Evolutionary conservation across 2,888 invertebrate genomes (phyloP).

Genomic region (Nebria brevicollis): DNA sequence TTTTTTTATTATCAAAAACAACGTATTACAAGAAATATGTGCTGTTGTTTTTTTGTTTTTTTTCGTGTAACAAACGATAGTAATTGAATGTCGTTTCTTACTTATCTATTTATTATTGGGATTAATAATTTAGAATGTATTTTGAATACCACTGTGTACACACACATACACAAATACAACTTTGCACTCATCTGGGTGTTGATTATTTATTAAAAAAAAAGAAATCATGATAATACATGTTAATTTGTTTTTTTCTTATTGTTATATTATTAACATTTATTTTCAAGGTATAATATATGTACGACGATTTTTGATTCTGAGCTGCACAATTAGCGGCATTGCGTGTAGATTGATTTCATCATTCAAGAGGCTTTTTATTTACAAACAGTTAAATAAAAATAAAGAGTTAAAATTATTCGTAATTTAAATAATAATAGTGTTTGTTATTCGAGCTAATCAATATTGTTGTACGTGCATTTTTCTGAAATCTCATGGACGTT

Average conservation of each 20-base stretch:
- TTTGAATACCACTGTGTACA: constrained; percentile 14
- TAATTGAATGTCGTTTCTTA: background rate
- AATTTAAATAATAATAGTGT: constrained; percentile 4
- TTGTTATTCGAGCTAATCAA: constrained; percentile 24
- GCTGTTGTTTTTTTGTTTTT: background rate
- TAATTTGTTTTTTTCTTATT: constrained; percentile 48
- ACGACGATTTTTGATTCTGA: constrained; percentile 45
- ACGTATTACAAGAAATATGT: background rate
- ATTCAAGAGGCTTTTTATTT: constrained; percentile 55
- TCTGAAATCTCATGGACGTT: background rate
- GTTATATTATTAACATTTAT: constrained; percentile 54
- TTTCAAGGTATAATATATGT: constrained; percentile 57
- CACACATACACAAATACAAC: constrained; percentile 26
- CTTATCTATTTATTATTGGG: background rate
- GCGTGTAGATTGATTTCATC: constrained; percentile 62
- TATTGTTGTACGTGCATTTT: background rate
- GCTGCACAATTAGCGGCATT: constrained; percentile 58
- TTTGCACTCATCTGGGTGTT: constrained; percentile 28
- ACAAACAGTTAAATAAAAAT: constrained; percentile 10
- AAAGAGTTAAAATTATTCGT: background rate
- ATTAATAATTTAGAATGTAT: background rate
- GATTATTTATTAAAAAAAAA: constrained; percentile 29
- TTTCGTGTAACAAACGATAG: background rate
- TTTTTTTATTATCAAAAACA: background rate
- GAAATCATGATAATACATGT: constrained; percentile 31